phyloP scores from a whole-genome alignment of 2,113 vertebrate species.

The Gnathonemus longibarbis region DNA sequence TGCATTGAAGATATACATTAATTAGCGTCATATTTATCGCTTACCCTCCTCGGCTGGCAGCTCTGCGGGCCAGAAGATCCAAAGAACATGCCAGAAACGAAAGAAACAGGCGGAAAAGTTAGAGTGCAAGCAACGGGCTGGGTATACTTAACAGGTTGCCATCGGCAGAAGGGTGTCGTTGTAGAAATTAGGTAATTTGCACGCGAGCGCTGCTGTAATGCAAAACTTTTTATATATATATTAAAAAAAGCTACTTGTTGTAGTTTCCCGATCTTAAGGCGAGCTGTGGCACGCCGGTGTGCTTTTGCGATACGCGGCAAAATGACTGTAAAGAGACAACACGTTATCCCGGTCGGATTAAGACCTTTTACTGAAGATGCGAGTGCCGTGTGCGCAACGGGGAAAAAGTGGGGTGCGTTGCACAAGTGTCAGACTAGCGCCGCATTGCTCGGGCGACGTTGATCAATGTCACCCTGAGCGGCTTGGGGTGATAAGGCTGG shows the following conservation, averaged over 20 bases:
- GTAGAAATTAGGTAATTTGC: background rate
- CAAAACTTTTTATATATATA: background rate
- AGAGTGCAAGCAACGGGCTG: background rate
- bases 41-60: slow-evolving; percentile 93
- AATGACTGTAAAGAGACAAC: background rate
- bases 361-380: background rate
- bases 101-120: slow-evolving; percentile 16
- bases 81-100: slow-evolving; percentile 40
- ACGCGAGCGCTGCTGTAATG: background rate
- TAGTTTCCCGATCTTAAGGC: background rate
- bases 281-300: background rate
- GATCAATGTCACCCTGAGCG: slow-evolving; percentile 3
- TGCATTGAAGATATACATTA: background rate
- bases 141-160: background rate
- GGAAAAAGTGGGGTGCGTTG: background rate
- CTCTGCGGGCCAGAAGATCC: slow-evolving; percentile 65
- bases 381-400: background rate
- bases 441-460: background rate
- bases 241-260: background rate
- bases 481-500: background rate
- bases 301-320: background rate
- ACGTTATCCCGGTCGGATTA: background rate
- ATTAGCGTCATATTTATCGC: slow-evolving; percentile 21
- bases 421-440: background rate
- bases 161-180: background rate